Base-by-base conservation (phyloP, 1,140 invertebrate genomes). In the Hylyphantes graminicola region DNA sequence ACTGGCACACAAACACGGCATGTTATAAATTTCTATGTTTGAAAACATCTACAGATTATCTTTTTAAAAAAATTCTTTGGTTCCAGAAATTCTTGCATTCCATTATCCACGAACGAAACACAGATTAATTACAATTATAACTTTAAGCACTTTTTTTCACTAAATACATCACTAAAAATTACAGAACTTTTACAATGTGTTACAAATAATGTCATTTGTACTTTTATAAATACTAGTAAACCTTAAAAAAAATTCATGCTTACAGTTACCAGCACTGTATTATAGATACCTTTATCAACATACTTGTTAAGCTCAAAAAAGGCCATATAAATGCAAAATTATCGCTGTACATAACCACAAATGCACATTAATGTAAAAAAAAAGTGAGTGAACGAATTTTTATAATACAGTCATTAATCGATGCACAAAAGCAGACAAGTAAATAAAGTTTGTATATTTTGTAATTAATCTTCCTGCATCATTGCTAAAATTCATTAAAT, bases 211-310 rank as follows among this genome's bases (percentile, higher is more conserved):
- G 57, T 17, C 12, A 15, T 61, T 61, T 61, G 57, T 61, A 12
- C 57, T 61, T 61, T 61, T 15, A 61, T 61, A 61, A 61, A 61
- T 61, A 61, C 57, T 61, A 15, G 12, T 61, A 15, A 61, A 61
- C 12, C 12, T 17, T 15, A 61, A 61, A 61, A 15, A 6, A 61
- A 61, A 61, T 61, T 61, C 17, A 15, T 61, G 12, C 12, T 15
- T 15, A 78, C 76, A 78, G 76, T 65, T 65, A 78, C 76, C 76
- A 78, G 76, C 76, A 78, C 76, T 78, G 76, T 67, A 19, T 70
- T 12, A 9, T 35, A 17, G 13, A n/a, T n/a, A 53, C 15, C 35
- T 35, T 70, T 53, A 8, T 70, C 17, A 70, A 70, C 13, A n/a
- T 2, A 53, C 50, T 11, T 70, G 15, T 10, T 35, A 70, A 70